Conservation (phyloP, 2,888 invertebrate genomes). For the Graphium colonna region DNA sequence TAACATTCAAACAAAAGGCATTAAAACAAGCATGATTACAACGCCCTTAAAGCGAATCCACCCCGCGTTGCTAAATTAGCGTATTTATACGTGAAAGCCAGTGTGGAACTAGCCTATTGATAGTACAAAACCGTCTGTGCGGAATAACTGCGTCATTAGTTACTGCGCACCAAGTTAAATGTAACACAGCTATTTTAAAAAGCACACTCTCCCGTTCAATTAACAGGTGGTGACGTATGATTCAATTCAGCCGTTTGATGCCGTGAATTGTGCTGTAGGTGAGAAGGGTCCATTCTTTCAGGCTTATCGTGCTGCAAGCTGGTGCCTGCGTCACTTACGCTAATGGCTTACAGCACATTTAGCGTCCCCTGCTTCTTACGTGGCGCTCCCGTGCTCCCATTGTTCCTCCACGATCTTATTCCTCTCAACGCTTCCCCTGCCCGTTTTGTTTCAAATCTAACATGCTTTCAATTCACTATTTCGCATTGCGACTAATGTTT, state of each 20-base stretch:
- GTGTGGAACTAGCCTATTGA: constrained; percentile 19
- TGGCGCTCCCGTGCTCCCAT: constrained; percentile 24
- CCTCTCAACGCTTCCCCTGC: constrained; percentile 15
- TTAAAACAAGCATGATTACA: no score
- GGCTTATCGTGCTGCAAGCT: constrained; percentile 36
- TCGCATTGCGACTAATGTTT: no score
- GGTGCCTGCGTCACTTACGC: constrained; percentile 42
- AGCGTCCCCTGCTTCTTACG: constrained; percentile 37
- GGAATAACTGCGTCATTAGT: constrained; percentile 5
- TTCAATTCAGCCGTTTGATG: constrained; percentile 43
- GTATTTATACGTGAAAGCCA: constrained; percentile 16
- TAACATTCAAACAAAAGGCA: neutral
- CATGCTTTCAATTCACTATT: constrained; percentile 10
- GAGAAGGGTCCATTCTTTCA: constrained; percentile 41
- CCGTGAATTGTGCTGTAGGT: constrained; percentile 39
- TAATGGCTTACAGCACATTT: constrained; percentile 52
- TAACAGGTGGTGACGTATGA: no score
- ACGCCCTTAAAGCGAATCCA: no score
- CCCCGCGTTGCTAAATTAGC: constrained; percentile 15
- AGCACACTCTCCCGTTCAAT: no score
- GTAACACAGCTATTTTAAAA: no score
- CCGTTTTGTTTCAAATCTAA: constrained; percentile 13
- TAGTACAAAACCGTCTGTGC: constrained; percentile 9
- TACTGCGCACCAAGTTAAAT: no score
- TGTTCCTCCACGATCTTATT: constrained; percentile 22